Conservation (phyloP, 2,113 vertebrate genomes). For the Mirza zaza region DNA sequence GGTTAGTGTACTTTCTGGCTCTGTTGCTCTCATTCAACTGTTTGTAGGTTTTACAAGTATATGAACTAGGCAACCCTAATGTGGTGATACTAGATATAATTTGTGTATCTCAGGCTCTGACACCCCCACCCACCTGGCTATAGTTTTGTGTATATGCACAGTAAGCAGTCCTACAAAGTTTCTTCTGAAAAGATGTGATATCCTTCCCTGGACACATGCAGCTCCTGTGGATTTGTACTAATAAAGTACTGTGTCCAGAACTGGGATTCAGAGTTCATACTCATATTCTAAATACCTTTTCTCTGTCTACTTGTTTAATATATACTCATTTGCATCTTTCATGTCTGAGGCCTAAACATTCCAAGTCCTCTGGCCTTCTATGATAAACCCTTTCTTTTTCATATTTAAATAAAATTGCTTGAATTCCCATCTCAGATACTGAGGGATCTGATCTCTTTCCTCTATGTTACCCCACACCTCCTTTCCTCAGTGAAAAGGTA, state of each 20-base stretch:
- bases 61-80: not conserved
- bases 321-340: not conserved
- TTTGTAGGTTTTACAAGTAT: not conserved
- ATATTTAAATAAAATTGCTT: not conserved
- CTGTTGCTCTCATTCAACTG: not conserved
- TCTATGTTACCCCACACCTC: not conserved
- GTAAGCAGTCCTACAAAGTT: not conserved
- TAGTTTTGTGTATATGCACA: not conserved
- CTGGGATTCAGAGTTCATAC: not conserved
- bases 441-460: not conserved
- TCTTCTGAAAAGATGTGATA: not conserved
- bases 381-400: not conserved
- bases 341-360: not conserved
- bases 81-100: not conserved
- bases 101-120: not conserved
- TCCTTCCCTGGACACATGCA: not conserved
- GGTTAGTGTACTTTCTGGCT: not conserved
- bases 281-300: not conserved
- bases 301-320: not conserved
- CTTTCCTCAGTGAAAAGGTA: not conserved
- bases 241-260: not conserved
- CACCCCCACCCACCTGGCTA: not conserved
- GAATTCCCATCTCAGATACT: not conserved
- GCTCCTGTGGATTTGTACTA: not conserved
- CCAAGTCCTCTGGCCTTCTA: not conserved